These are phyloP conservation scores for Heliconius ismenius DNA, from an alignment of 2,888 invertebrate genomes.

Conservation along the genomic window DNA sequence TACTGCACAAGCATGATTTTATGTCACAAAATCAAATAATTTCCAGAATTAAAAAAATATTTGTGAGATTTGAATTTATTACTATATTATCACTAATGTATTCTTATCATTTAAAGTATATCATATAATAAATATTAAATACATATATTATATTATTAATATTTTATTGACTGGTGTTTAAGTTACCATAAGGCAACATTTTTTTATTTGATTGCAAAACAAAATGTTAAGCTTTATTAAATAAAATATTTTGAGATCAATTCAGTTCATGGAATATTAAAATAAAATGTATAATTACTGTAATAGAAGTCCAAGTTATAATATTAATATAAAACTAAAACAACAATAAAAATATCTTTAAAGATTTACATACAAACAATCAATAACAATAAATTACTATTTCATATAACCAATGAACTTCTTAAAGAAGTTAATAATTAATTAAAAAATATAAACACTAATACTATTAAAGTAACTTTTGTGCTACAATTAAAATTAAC, in stretches of 20 bases:
- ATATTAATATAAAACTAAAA: slow-evolving; percentile 19
- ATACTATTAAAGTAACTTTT: slow-evolving; percentile 36
- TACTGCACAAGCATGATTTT: slow-evolving; percentile 39
- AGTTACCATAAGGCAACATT: slow-evolving; percentile 14
- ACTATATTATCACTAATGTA: slow-evolving; percentile 23
- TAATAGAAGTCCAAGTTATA: slow-evolving; percentile 1
- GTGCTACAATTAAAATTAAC: slow-evolving; percentile 41
- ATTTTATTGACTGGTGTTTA: slow-evolving; percentile 20
- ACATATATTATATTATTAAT: slow-evolving; percentile 5
- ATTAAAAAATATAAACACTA: slow-evolving; percentile 31
- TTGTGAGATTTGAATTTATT: slow-evolving; percentile 25
- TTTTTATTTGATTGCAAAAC: neutral
- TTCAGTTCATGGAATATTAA: neutral
- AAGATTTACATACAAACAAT: neutral
- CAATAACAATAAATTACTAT: slow-evolving; percentile 23
- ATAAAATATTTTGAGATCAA: slow-evolving; percentile 12
- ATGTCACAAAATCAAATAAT: slow-evolving; percentile 31
- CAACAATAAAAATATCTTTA: slow-evolving; percentile 21
- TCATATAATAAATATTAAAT: slow-evolving; percentile 19
- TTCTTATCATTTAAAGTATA: slow-evolving; percentile 13
- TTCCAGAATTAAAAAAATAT: slow-evolving; percentile 38
- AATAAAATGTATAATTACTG: slow-evolving; percentile 5
- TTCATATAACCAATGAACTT: slow-evolving; percentile 31
- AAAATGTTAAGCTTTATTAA: slow-evolving; percentile 8
- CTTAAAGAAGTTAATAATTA: slow-evolving; percentile 36